These are phyloP conservation scores for Macaria liturata DNA, from an alignment of 2,888 invertebrate genomes.

Conservation along the genomic window DNA sequence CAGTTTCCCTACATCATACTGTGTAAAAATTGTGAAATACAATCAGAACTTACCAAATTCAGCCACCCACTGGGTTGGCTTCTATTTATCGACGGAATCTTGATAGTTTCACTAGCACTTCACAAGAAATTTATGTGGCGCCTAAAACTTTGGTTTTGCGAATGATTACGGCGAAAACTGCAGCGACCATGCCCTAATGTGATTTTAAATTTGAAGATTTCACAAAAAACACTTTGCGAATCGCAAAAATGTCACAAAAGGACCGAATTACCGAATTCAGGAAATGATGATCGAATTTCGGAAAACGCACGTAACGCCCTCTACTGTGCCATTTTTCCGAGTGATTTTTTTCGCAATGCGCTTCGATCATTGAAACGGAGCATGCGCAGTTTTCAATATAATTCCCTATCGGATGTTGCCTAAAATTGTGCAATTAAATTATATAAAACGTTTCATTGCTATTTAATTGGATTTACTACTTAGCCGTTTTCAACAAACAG, in stretches of 20 bases:
- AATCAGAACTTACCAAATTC: constrained; percentile 83
- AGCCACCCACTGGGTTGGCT: constrained; percentile 93
- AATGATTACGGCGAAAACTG: constrained; percentile 23
- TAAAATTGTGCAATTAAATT: background rate
- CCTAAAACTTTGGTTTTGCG: constrained; percentile 62
- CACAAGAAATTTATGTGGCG: constrained; percentile 80
- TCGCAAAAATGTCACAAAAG: constrained; percentile 75
- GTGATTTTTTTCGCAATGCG: constrained; percentile 34
- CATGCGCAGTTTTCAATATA: constrained; percentile 52
- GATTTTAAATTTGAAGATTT: constrained; percentile 57
- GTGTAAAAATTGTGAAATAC: constrained; percentile 27
- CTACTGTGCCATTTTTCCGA: constrained; percentile 41
- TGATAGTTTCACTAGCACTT: constrained; percentile 86
- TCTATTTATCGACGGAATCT: constrained; percentile 91
- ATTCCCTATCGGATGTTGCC: background rate
- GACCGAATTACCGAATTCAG: constrained; percentile 55
- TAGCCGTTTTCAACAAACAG: no score
- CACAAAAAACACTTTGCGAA: constrained; percentile 66
- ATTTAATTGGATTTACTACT: no score
- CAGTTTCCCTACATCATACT: background rate
- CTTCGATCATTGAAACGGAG: constrained; percentile 55
- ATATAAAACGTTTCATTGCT: background rate
- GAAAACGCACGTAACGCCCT: constrained; percentile 50
- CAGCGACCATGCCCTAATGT: constrained; percentile 59
- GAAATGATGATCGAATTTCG: constrained; percentile 38